phyloP scores from a whole-genome alignment of 2,113 vertebrate species.

The Casuarius casuarius region DNA sequence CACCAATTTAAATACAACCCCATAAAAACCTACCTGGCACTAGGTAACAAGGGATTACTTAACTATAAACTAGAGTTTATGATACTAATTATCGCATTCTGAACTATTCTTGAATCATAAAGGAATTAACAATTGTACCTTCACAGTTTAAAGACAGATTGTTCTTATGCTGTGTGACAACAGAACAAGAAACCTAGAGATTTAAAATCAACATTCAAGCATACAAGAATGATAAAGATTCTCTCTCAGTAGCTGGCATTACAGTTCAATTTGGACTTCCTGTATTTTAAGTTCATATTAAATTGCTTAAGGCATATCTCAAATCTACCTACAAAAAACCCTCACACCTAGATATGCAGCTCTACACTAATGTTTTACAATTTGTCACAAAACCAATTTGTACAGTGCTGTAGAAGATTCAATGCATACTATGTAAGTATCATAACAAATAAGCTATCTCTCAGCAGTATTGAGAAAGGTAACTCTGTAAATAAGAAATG shows the following conservation, averaged over 20 bases:
- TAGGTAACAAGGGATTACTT: not conserved
- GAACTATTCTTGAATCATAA: not conserved
- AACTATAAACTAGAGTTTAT: not conserved
- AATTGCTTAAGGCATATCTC: not conserved
- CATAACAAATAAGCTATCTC: not conserved
- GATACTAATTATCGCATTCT: not conserved
- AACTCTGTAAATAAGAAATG: not conserved
- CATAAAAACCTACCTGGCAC: not conserved
- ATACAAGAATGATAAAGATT: not conserved
- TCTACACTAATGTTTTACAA: not conserved
- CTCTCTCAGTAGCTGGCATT: not conserved
- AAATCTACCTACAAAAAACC: not conserved
- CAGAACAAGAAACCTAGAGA: not conserved
- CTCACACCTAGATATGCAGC: not conserved
- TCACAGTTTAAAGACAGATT: not conserved
- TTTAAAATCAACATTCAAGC: not conserved
- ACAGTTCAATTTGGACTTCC: not conserved
- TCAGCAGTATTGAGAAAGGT: not conserved
- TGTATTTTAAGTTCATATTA: not conserved
- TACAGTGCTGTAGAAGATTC: accelerated
- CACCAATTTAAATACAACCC: not conserved
- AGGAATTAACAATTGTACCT: not conserved
- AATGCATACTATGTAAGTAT: not conserved
- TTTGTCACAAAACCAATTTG: not conserved
- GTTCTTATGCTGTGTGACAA: not conserved